These are phyloP conservation scores for Furnarius figulus DNA, from an alignment of 2,113 vertebrate genomes.

Conservation along the genomic window DNA sequence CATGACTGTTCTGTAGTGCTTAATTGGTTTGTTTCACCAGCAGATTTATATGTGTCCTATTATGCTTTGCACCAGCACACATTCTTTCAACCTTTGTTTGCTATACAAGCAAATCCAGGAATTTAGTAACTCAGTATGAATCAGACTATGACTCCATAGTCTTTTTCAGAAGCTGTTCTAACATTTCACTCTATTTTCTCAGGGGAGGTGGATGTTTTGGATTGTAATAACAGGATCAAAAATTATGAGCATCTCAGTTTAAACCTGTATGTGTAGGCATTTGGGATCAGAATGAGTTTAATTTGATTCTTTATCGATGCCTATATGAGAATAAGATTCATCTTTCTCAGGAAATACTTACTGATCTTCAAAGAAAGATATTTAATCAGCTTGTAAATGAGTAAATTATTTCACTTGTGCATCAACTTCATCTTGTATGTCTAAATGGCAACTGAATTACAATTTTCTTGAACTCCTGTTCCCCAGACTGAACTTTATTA, in stretches of 20 bases:
- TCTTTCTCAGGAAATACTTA: neutral
- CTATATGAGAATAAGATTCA: neutral
- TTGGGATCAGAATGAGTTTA: neutral
- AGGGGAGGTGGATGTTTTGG: fast-evolving
- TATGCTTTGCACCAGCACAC: neutral
- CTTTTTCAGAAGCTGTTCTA: neutral
- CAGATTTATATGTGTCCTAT: neutral
- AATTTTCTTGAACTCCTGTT: neutral
- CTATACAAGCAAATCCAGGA: neutral
- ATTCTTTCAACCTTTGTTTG: neutral
- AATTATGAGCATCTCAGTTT: neutral
- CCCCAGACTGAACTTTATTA: neutral
- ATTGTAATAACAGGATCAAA: neutral
- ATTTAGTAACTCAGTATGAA: neutral
- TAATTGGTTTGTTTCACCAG: neutral
- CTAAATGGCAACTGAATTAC: neutral
- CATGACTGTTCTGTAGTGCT: neutral
- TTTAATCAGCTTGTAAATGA: neutral
- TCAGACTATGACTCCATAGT: neutral
- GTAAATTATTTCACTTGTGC: neutral
- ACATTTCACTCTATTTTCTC: neutral
- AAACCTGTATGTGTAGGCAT: neutral
- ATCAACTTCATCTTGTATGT: neutral
- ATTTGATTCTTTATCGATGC: neutral
- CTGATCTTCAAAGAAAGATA: neutral